Base-by-base conservation (phyloP, 2,888 invertebrate species). In the Leptinotarsa tumamoca region DNA sequence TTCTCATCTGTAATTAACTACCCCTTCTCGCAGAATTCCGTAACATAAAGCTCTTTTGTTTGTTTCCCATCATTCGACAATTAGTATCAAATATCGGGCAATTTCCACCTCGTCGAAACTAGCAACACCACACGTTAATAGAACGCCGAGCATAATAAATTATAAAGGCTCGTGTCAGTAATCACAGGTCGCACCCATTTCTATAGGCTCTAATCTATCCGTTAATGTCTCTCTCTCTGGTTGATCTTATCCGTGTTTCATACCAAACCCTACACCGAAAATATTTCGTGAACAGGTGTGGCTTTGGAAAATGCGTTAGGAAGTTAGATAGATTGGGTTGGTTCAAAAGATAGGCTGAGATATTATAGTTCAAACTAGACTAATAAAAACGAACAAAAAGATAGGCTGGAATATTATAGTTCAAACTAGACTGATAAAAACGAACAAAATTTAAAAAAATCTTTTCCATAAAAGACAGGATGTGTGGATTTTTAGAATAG, bases 151-250 rank as follows among this genome's bases (percentile, higher is more conserved):
- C 72, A 82, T 82, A 82, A 84, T 83, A 82, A 84, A 84, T 84
- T 82, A 82, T 77, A 81, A 80, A 81, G 82, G 80, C 80, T 82
- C 83, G 83, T 84, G 83, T 79, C 78, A 78, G 79, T 84, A 85
- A 85, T 84, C 82, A 83, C 79, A 82, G 81, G 83, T 83, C 82
- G 82, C 83, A 82, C 82, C 84, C 82, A 81, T 79, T 80, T 81
- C 83, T 80, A 77, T 80, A 81, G 77, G 76, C 80, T 81, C 79
- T 82, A 84, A 85, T 85, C 83, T 83, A 83, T 83, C 80, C 77
- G 80, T 74, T 84, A 84, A 85, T 83, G 84, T 85, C 85, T 84
- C 83, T 84, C 81, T 84, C 81, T 84, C 79, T 80, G 67, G 80
- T 73, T 78, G 81, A 83, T 82, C 78, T 82, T 82, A 83, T 82